Evolutionary conservation across 2,888 invertebrate genomes (phyloP).

Genomic region (Platycheirus albimanus): DNA sequence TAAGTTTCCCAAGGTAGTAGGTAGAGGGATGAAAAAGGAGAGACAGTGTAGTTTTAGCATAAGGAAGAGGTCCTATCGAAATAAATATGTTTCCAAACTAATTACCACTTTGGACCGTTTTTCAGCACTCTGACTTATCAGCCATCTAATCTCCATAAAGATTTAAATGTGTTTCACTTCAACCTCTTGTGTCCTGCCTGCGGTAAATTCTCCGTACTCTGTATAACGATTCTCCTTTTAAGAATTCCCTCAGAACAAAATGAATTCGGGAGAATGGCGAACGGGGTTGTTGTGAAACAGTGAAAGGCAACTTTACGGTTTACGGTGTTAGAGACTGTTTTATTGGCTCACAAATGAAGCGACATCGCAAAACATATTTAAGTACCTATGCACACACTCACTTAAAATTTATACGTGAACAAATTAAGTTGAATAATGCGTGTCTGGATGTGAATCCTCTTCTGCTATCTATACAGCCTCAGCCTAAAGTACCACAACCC

Average conservation of each 20-base stretch:
- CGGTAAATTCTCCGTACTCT: not conserved
- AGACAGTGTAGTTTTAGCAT: not conserved
- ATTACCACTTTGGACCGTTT: constrained; percentile 64
- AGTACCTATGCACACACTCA: constrained; percentile 43
- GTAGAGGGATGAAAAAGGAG: not conserved
- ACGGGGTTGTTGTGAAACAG: no score
- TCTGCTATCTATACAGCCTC: constrained; percentile 45
- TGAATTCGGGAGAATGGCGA: not conserved
- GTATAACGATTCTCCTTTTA: constrained; percentile 1
- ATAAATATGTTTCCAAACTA: constrained; percentile 65
- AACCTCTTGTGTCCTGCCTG: not conserved
- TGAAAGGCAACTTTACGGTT: constrained; percentile 21
- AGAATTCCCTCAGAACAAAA: not conserved
- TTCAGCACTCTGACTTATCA: constrained; percentile 55
- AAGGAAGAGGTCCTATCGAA: constrained; percentile 14
- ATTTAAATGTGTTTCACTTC: not conserved
- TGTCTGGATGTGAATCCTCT: constrained; percentile 61
- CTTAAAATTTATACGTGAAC: constrained; percentile 53
- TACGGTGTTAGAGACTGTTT: constrained; percentile 51
- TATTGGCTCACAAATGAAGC: constrained; percentile 70
- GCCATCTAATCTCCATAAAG: constrained; percentile 34
- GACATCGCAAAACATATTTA: constrained; percentile 66
- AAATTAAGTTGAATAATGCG: constrained; percentile 72
- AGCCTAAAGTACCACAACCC: not conserved
- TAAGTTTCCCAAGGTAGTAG: not conserved